Percentiles rank a stretch among this genome's conserved stretches.
These are phyloP conservation scores for Tethya wilhelma DNA, from an alignment of 37 sponge, comb jelly and placozoan genomes.

Conservation along the genomic window DNA sequence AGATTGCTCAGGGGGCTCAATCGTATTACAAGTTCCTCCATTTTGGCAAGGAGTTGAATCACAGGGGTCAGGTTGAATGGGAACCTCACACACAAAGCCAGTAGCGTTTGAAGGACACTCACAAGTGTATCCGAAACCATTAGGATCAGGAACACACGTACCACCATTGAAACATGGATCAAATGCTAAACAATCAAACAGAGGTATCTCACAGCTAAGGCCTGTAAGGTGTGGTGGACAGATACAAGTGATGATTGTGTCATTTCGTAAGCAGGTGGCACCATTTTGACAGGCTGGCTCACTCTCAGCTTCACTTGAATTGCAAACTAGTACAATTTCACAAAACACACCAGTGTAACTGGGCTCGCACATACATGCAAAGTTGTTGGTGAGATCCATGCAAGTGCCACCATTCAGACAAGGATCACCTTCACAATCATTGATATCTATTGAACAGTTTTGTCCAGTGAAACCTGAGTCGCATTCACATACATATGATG, in stretches of 20 bases:
- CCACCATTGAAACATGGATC: slow-evolving; percentile 64
- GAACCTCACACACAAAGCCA: too few species aligned
- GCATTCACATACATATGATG: slow-evolving; percentile 42
- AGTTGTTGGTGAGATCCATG: slow-evolving; percentile 30
- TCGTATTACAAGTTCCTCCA: slow-evolving; percentile 49
- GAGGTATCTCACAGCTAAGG: slow-evolving; percentile 15
- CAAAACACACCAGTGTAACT: slow-evolving; percentile 59
- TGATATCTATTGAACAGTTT: slow-evolving; percentile 17
- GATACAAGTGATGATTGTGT: slow-evolving; percentile 29
- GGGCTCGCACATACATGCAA: slow-evolving; percentile 24
- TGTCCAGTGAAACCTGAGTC: slow-evolving; percentile 50
- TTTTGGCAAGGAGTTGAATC: slow-evolving; percentile 35
- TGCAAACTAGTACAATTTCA: slow-evolving; percentile 12
- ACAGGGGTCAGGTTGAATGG: background rate
- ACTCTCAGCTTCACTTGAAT: too few species aligned
- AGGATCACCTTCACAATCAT: slow-evolving; percentile 29
- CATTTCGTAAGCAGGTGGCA: slow-evolving; percentile 52
- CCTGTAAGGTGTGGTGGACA: slow-evolving; percentile 60
- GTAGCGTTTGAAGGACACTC: too few species aligned
- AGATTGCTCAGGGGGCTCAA: too few species aligned
- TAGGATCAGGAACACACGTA: too few species aligned
- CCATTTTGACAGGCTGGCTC: slow-evolving; percentile 62
- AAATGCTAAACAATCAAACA: slow-evolving; percentile 42
- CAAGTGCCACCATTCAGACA: slow-evolving; percentile 62
- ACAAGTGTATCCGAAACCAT: too few species aligned